Base-by-base conservation (phyloP, 2,797 vertebrate species). In the Pangasius mekongensis region DNA sequence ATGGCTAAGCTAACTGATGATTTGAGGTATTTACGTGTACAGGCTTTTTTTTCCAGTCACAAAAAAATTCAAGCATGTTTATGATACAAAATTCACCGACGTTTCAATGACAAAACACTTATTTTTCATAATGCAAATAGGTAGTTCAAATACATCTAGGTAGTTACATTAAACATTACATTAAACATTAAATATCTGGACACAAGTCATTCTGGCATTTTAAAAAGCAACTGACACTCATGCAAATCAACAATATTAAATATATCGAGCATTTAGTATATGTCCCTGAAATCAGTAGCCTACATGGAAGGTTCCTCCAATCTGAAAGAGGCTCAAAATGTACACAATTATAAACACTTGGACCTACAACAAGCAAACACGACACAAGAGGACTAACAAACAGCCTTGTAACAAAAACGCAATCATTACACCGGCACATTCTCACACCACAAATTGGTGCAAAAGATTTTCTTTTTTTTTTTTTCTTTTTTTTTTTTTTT, bases 141-240 rank as follows among this genome's bases (percentile, higher is more conserved):
- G 94, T 94, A 96, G 95, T 94, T 93, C 88, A 90, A 91, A 91
- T 90, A 96, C 94, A 96, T 95, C 94, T 95, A 96, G 94, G 95
- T 95, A 94, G 95, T 95, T 92, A 89, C 86, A 87, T 80, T 87
- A 86, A 67, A 80, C 85, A 86, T 80, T 56, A 91, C 93, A 93
- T 74, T 89, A 90, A 89, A 92, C 90, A 93, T 86, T 78, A 86
- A 91, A 82, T 89, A 73, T 84, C 71, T 83, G 73, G 76, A 74
- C 76, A 73, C 78, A 89, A 74, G 66, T 87, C 58, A 64, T 90
- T 86, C 83, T 89, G 47, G n/a, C 60, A 89, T 86, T n/a, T 86
- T 69, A 52, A 82, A 67, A 89, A 85, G 67, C 87, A 77, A 56
- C 67, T 87, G 30, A 88, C 78, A 92, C 64, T 87, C 95, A 95